phyloP scores from a whole-genome alignment of 2,888 invertebrate species.

The Caenorhabditis sp. region DNA sequence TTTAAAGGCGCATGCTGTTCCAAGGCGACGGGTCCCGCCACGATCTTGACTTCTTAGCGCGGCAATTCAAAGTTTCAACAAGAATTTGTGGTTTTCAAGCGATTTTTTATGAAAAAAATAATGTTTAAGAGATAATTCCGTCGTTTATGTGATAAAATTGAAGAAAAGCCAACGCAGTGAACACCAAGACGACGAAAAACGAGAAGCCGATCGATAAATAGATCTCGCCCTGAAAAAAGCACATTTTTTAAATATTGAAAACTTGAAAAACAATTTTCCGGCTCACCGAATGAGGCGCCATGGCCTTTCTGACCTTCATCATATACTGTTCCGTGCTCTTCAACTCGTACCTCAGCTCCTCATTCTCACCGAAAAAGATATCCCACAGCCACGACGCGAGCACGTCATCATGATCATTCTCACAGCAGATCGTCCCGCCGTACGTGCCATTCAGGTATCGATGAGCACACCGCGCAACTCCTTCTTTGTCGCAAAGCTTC shows the following conservation, averaged over 20 bases:
- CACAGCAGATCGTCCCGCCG: constrained; percentile 39
- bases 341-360: constrained; percentile 26
- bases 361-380: constrained; percentile 36
- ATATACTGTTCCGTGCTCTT: constrained; percentile 21
- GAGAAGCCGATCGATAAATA: constrained; percentile 3
- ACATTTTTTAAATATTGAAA: background rate
- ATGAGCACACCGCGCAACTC: constrained; percentile 25
- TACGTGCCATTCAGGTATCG: constrained; percentile 8
- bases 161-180: constrained; percentile 30
- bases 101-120: too few species aligned
- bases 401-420: constrained; percentile 11
- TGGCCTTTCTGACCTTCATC: background rate
- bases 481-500: constrained; percentile 11
- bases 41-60: too few species aligned
- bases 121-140: constrained; percentile 34
- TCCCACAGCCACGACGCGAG: constrained; percentile 43
- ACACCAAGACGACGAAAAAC: constrained; percentile 23
- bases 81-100: too few species aligned
- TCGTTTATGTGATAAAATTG: constrained; percentile 50
- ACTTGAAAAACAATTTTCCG: background rate
- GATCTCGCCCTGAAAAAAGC: constrained; percentile 5
- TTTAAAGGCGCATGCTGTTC: too few species aligned
- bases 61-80: too few species aligned
- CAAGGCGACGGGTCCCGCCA: too few species aligned
- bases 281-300: background rate